phyloP scores from a whole-genome alignment of 2,797 vertebrate species.

The Darevskia mixta region DNA sequence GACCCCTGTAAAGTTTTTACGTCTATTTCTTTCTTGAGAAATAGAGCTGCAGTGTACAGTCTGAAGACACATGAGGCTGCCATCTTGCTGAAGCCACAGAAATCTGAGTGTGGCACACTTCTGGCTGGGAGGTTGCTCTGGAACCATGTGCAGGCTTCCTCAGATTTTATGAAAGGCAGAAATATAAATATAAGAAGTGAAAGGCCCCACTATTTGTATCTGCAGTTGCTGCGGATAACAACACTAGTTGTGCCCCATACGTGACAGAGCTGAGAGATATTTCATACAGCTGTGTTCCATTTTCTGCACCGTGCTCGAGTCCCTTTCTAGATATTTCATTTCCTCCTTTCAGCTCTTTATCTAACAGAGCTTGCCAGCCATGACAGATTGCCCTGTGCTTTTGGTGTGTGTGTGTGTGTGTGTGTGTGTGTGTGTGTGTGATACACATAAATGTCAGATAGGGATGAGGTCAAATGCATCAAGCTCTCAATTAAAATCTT shows the following conservation, averaged over 20 bases:
- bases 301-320: too few relatives aligned
- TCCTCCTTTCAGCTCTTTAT: not conserved
- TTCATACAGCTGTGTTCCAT: not conserved
- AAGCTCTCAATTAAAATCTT: conserved; percentile 11
- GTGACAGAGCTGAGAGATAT: not conserved
- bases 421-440: too few relatives aligned
- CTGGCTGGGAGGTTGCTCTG: too few relatives aligned
- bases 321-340: not conserved
- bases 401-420: too few relatives aligned
- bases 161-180: not conserved
- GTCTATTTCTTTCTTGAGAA: conserved; percentile 34
- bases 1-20: conserved; percentile 8
- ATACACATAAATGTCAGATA: conserved; percentile 10
- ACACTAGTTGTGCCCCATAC: not conserved
- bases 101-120: too few relatives aligned
- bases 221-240: not conserved
- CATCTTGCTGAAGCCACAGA: too few relatives aligned
- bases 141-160: not conserved
- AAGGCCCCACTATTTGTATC: not conserved
- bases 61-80: too few relatives aligned
- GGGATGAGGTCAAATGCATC: conserved; percentile 18
- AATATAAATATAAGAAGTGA: too few relatives aligned
- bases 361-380: not conserved
- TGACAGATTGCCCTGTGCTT: not conserved
- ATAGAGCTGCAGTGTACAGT: too few relatives aligned